Conservation (phyloP, 2,888 invertebrate species). For the Anthrax anthrax region DNA sequence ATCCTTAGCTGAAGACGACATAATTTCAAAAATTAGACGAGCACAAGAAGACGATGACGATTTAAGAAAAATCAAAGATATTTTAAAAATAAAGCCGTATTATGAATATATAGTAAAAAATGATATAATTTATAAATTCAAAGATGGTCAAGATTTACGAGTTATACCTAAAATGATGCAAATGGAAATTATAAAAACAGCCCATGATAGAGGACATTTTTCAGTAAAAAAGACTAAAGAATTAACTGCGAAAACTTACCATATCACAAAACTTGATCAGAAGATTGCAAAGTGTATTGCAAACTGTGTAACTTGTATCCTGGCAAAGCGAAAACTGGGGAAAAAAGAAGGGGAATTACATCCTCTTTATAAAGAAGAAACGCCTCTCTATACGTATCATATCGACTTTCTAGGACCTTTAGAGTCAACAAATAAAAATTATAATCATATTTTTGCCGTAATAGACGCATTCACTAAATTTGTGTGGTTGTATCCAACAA, state of each 20-base stretch:
- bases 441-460: conserved; percentile 2
- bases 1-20: conserved; percentile 12
- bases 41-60: conserved; percentile 13
- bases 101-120: conserved; percentile 11
- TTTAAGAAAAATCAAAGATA: conserved; percentile 8
- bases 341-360: too few relatives aligned
- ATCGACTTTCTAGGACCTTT: too few relatives aligned
- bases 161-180: conserved; percentile 3
- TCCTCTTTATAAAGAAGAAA: too few relatives aligned
- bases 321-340: too few relatives aligned
- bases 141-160: conserved; percentile 3
- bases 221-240: conserved; percentile 1
- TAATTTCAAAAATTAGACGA: conserved; percentile 12
- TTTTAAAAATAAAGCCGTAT: conserved; percentile 8
- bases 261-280: too few relatives aligned
- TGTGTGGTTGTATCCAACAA: too few relatives aligned
- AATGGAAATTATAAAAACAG: conserved; percentile 10
- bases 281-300: too few relatives aligned
- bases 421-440: conserved; percentile 7
- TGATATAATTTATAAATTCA: conserved; percentile 9
- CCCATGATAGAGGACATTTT: conserved; percentile 15
- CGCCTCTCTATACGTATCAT: too few relatives aligned
- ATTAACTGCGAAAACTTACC: background rate
- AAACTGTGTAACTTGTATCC: too few relatives aligned
- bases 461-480: too few relatives aligned